A percentile compares a stretch with the other conserved stretches of the same genome.
Evolutionary conservation across 2,888 invertebrate species (phyloP).

Genomic region (Epinotia bilunana): DNA sequence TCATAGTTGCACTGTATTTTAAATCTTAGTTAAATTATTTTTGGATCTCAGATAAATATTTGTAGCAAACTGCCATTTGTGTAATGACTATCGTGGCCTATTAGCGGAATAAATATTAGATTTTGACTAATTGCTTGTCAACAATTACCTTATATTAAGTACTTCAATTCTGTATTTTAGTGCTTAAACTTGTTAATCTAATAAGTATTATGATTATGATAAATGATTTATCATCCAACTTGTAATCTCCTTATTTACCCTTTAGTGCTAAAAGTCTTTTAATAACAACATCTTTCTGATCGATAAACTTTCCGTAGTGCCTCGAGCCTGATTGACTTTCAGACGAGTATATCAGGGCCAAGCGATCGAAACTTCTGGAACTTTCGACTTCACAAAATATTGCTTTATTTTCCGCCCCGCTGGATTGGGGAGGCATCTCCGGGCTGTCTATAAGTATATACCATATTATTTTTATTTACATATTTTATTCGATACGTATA

Average conservation of each 20-base stretch:
- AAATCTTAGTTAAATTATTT: too few species aligned
- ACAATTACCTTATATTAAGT: too few species aligned
- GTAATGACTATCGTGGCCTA: too few species aligned
- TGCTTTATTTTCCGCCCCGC: constrained; percentile 40
- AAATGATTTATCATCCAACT: not conserved
- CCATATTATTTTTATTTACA: constrained; percentile 12
- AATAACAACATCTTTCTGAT: constrained; percentile 38
- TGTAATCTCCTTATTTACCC: constrained; percentile 9
- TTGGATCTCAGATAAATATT: too few species aligned
- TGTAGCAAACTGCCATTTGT: too few species aligned
- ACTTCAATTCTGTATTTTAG: too few species aligned
- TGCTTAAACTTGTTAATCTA: too few species aligned
- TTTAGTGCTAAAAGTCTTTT: constrained; percentile 15
- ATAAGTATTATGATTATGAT: not conserved
- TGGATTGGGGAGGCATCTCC: constrained; percentile 11
- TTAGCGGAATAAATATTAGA: too few species aligned
- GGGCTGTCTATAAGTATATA: constrained; percentile 21
- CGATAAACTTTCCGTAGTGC: constrained; percentile 33
- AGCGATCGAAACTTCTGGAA: constrained; percentile 40
- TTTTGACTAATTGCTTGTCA: too few species aligned
- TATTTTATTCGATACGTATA: too few species aligned
- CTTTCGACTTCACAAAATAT: constrained; percentile 39
- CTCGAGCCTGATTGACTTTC: constrained; percentile 38
- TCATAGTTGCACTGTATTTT: too few species aligned
- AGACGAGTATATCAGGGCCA: constrained; percentile 38